Conservation (phyloP, 2,888 invertebrate species). For the Odontomyia ornata region DNA sequence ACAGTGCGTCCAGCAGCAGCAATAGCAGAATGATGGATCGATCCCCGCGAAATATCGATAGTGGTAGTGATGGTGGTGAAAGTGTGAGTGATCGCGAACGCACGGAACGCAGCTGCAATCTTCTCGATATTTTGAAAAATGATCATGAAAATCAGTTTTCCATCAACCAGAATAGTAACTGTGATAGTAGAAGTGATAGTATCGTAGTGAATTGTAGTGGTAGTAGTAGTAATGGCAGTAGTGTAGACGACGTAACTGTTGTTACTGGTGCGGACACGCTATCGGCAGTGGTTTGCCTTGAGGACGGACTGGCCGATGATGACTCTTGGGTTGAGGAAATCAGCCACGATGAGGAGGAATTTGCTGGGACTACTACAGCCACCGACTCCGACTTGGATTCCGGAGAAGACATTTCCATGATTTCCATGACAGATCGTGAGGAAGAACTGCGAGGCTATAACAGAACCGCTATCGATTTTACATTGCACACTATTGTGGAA, state of each 20-base stretch:
- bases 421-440: constrained; percentile 75
- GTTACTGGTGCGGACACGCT: constrained; percentile 76
- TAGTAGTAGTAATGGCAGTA: constrained; percentile 52
- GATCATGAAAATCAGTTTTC: background rate
- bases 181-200: constrained; percentile 43
- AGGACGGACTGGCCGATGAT: constrained; percentile 88
- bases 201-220: constrained; percentile 38
- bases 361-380: constrained; percentile 70
- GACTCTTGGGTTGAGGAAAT: constrained; percentile 93
- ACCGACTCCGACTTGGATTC: constrained; percentile 74
- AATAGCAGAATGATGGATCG: constrained; percentile 24
- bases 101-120: constrained; percentile 1
- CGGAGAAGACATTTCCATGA: constrained; percentile 71
- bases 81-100: constrained; percentile 46
- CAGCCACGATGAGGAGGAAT: constrained; percentile 79
- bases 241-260: constrained; percentile 70
- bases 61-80: constrained; percentile 26
- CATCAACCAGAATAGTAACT: constrained; percentile 4
- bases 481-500: constrained; percentile 91
- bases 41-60: background rate
- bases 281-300: constrained; percentile 72
- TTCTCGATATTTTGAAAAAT: constrained; percentile 10
- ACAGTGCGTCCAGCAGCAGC: background rate
- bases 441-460: constrained; percentile 86
- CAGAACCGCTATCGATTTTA: constrained; percentile 85